Percentiles rank a stretch among this genome's conserved stretches.
Evolutionary conservation across 2,888 invertebrate species (phyloP).

Genomic region (Lamellibrachia satsuma): DNA sequence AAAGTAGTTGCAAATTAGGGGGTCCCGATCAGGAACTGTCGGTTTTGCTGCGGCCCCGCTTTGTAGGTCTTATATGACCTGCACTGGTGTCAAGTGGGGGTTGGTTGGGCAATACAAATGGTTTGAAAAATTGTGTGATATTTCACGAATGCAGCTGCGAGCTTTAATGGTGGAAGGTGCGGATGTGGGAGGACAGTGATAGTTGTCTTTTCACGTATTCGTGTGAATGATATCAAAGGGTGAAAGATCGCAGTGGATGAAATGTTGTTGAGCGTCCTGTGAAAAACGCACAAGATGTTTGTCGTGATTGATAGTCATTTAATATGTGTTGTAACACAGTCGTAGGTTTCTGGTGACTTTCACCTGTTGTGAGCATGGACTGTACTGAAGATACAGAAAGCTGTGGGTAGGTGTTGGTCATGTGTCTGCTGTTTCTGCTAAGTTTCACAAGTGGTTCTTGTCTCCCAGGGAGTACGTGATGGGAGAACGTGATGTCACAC

Average conservation of each 20-base stretch:
- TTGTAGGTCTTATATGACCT: background rate
- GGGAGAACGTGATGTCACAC: too few species aligned
- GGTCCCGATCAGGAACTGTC: background rate
- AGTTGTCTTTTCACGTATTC: background rate
- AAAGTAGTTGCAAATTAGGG: conserved; percentile 17
- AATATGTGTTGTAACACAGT: background rate
- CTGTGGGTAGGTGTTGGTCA: too few species aligned
- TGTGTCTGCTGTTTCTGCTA: too few species aligned
- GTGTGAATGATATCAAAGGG: background rate
- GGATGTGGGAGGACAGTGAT: background rate
- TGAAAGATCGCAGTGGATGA: background rate
- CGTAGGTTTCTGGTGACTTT: background rate
- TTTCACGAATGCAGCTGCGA: background rate
- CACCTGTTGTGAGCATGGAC: background rate
- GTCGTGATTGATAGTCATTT: conserved; percentile 5
- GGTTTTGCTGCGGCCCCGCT: background rate
- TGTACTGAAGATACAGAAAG: background rate
- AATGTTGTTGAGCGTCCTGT: background rate
- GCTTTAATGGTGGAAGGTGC: background rate
- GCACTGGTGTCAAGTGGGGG: background rate
- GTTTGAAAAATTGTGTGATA: background rate
- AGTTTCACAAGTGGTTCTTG: too few species aligned
- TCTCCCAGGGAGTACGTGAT: too few species aligned
- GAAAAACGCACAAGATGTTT: background rate
- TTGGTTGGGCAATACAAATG: background rate